Conservation (phyloP, 1,140 invertebrate species). For the Phymastichus coffea region DNA sequence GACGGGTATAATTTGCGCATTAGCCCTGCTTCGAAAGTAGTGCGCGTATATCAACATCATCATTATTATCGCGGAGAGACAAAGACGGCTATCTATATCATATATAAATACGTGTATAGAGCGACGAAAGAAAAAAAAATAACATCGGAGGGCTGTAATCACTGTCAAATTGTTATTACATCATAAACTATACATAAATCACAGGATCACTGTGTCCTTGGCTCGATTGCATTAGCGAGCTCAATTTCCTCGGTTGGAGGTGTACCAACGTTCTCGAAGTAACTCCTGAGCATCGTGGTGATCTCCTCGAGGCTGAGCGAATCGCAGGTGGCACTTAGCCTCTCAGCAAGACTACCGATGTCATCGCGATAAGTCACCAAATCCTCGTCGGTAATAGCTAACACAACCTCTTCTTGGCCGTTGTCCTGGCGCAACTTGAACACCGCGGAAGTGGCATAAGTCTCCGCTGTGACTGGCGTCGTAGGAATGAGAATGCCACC, state of each 20-base stretch:
- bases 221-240: neutral
- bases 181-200: neutral
- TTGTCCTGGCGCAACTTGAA: slow-evolving; percentile 20
- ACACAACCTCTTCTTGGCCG: slow-evolving; percentile 24
- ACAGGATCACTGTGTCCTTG: neutral
- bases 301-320: slow-evolving; percentile 28
- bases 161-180: slow-evolving; percentile 25
- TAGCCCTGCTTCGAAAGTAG: too few relatives aligned
- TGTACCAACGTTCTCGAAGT: slow-evolving; percentile 22
- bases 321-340: slow-evolving; percentile 25
- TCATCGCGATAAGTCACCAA: slow-evolving; percentile 28
- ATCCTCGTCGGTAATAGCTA: slow-evolving; percentile 32
- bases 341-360: slow-evolving; percentile 25
- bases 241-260: neutral
- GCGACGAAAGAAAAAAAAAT: slow-evolving; percentile 10
- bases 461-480: neutral
- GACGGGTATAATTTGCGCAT: neutral
- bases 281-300: slow-evolving; percentile 25
- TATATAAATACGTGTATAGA: slow-evolving; percentile 14
- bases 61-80: slow-evolving; percentile 4
- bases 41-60: neutral
- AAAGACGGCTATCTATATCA: slow-evolving; percentile 10
- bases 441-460: slow-evolving; percentile 12
- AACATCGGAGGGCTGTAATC: slow-evolving; percentile 26
- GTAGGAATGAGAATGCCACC: too few relatives aligned